Conservation (phyloP, 1,140 invertebrate species). For the Bombus ignitus region DNA sequence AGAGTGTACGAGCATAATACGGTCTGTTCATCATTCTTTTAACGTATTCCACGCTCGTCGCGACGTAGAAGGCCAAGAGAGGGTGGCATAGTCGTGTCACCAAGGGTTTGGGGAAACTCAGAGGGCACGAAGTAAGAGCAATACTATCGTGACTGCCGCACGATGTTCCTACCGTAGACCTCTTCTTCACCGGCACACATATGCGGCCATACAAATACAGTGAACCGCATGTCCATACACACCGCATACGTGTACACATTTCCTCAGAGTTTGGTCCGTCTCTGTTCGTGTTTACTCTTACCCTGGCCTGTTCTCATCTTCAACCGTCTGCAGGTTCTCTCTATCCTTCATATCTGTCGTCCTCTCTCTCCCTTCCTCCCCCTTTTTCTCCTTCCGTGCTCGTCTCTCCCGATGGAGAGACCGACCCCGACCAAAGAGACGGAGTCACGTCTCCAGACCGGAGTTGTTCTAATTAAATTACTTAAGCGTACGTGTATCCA, state of each 20-base stretch:
- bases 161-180: conserved; percentile 57
- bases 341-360: conserved; percentile 64
- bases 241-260: conserved; percentile 17
- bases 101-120: conserved; percentile 60
- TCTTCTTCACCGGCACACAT: conserved; percentile 42
- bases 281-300: conserved; percentile 65
- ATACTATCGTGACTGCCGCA: conserved; percentile 65
- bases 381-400: conserved; percentile 40
- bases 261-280: conserved; percentile 51
- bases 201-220: not conserved
- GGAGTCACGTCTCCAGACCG: conserved; percentile 77
- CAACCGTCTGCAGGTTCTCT: conserved; percentile 58
- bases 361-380: conserved; percentile 29
- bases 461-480: conserved; percentile 81
- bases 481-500: conserved; percentile 79
- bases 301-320: conserved; percentile 64
- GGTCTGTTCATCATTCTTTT: conserved; percentile 73
- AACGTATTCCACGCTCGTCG: conserved; percentile 71
- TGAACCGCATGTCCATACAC: conserved; percentile 2
- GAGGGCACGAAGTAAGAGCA: conserved; percentile 65
- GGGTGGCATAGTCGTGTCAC: conserved; percentile 60
- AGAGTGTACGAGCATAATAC: conserved; percentile 57
- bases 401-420: conserved; percentile 47
- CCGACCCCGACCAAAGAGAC: conserved; percentile 73
- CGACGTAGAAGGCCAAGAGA: conserved; percentile 58